Evolutionary conservation across 2,113 vertebrate genomes (phyloP), one percentile per base, ranked within the genome.

Genomic region (Chaetodon auriga): DNA sequence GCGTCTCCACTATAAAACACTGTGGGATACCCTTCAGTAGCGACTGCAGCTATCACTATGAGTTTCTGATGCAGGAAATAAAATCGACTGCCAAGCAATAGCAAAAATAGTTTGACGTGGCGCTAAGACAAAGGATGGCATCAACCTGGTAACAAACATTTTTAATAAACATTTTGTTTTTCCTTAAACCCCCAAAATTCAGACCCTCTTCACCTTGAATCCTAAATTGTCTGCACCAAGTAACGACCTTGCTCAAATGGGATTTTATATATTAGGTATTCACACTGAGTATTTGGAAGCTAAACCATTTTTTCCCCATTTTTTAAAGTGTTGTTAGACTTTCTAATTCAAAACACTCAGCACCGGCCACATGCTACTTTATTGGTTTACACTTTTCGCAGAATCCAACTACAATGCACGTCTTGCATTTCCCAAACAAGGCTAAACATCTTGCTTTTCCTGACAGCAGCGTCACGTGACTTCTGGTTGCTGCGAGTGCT

Each of bases 401-500:
- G 58, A 62, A 53, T 75, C 58, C 43, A 57, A 41, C 65, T n/a
- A 36, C 25, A 66, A 60, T 70, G 82, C 78, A 75, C 74, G 81
- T 75, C 45, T 53, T 71, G 15, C 43, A 62, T 86, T 87, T 78
- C 73, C 64, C n/a, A 58, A 85, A 87, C 63, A 71, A 64, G 66
- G 25, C 61, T 68, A 83, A 87, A 80, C 68, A 73, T 85, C 51
- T 61, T 62, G 25, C 36, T 45, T 86, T 85, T 82, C 63, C 25
- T 23, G 23, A 79, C 30, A 73, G 60, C 66, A 48, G 25, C 60
- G 49, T 73, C 74, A 78, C 58, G 81, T 84, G 78, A 77, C 73
- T 84, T 80, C 79, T 85, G 78, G 81, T 84, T 84, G 73, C 75
- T 68, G 70, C 13, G 38, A 82, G 23, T 60, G 81, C 73, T 86